Evolutionary conservation across 1,140 invertebrate genomes (phyloP).

Genomic region (Pogonomyrmex californicus): DNA sequence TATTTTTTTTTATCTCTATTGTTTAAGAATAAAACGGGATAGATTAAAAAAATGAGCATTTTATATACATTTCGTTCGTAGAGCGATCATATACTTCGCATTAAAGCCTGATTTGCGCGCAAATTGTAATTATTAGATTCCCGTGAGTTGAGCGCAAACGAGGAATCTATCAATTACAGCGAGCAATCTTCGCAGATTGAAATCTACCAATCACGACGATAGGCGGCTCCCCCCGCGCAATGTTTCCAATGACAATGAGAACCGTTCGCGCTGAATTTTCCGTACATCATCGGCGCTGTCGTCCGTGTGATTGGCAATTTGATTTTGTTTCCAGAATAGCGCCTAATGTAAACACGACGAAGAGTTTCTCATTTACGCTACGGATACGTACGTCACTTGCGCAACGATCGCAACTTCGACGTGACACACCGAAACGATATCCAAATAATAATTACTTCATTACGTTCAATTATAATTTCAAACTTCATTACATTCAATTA

Average conservation of each 20-base stretch:
- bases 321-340: constrained; percentile 47
- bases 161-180: constrained; percentile 67
- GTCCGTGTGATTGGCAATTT: constrained; percentile 45
- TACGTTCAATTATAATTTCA: background rate
- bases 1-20: background rate
- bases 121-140: constrained; percentile 35
- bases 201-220: constrained; percentile 55
- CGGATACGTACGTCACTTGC: background rate
- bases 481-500: background rate
- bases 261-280: constrained; percentile 41
- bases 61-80: background rate
- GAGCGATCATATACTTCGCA: background rate
- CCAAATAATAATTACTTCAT: background rate
- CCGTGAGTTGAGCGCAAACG: constrained; percentile 54
- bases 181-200: constrained; percentile 62
- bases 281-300: background rate
- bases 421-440: background rate
- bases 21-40: background rate
- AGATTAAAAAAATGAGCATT: background rate
- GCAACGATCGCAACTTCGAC: background rate
- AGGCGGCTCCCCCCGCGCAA: constrained; percentile 8
- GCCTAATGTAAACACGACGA: constrained; percentile 13
- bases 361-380: background rate
- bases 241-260: constrained; percentile 38
- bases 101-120: constrained; percentile 29